These are phyloP conservation scores for Typhlichthys eigenmanni DNA, from an alignment of 2,797 vertebrate species.

Conservation along the genomic window DNA sequence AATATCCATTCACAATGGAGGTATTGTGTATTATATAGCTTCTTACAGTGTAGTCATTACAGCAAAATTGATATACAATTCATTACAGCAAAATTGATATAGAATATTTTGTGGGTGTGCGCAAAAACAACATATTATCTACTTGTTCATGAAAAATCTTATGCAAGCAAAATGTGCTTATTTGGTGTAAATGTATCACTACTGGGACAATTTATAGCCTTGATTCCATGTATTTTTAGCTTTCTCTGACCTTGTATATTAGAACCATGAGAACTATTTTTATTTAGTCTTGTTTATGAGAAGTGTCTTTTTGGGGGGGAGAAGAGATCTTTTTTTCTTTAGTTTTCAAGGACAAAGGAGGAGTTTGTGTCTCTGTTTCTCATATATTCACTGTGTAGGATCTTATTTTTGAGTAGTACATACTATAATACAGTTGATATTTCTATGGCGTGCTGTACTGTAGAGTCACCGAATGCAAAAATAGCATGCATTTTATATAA, in stretches of 20 bases:
- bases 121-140: slow-evolving; percentile 17
- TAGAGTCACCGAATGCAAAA: slow-evolving; percentile 1
- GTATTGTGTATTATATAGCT: no score
- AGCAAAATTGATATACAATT: no score
- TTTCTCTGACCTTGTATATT: slow-evolving; percentile 51
- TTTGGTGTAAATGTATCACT: slow-evolving; percentile 13
- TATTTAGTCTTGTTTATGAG: slow-evolving; percentile 55
- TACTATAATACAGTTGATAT: background rate
- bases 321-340: slow-evolving; percentile 49
- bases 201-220: slow-evolving; percentile 18
- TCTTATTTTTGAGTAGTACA: slow-evolving; percentile 15
- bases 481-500: background rate
- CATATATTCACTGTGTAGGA: slow-evolving; percentile 65
- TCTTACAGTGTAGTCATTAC: no score
- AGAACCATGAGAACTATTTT: slow-evolving; percentile 54
- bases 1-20: no score
- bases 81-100: no score
- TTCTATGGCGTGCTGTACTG: slow-evolving; percentile 8
- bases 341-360: slow-evolving; percentile 88
- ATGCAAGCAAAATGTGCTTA: background rate
- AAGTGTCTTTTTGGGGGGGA: slow-evolving; percentile 57
- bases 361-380: slow-evolving; percentile 78
- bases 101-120: slow-evolving; percentile 24
- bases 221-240: slow-evolving; percentile 22
- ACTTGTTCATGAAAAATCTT: background rate